Evolutionary conservation across 2,113 vertebrate genomes (phyloP).

Genomic region (Perca fluviatilis): DNA sequence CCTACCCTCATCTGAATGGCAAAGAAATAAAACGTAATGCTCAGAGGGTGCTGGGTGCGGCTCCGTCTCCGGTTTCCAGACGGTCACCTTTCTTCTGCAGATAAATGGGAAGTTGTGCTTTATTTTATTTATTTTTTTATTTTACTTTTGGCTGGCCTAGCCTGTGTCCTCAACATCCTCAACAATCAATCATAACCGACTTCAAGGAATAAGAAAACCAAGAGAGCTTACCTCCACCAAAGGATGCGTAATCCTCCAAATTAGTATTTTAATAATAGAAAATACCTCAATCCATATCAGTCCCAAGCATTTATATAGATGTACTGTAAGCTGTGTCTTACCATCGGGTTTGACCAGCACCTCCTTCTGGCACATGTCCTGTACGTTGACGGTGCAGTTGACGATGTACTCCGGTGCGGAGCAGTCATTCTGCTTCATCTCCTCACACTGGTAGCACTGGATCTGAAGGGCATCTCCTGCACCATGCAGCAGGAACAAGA

Average conservation of each 20-base stretch:
- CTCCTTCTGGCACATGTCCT: slow-evolving; percentile 99
- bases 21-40: neutral
- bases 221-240: neutral
- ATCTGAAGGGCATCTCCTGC: slow-evolving; percentile 92
- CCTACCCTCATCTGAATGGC: neutral
- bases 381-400: slow-evolving; percentile 98
- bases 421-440: slow-evolving; percentile 95
- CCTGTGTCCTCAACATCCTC: neutral
- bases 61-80: slow-evolving; percentile 16
- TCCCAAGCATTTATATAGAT: neutral
- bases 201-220: neutral
- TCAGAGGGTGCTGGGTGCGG: neutral
- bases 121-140: neutral
- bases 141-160: neutral
- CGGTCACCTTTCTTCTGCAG: slow-evolving; percentile 32
- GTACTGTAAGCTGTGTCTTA: slow-evolving; percentile 65
- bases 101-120: slow-evolving; percentile 7
- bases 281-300: neutral
- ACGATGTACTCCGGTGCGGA: slow-evolving; percentile 96
- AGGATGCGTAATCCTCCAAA: neutral
- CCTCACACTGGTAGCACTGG: slow-evolving; percentile 99
- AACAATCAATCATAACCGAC: slow-evolving; percentile 19
- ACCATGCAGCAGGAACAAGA: neutral
- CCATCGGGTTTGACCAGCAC: slow-evolving; percentile 95
- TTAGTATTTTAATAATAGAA: neutral